Evolutionary conservation across 2,888 invertebrate genomes (phyloP).

Genomic region (Cantharis flavilabris): DNA sequence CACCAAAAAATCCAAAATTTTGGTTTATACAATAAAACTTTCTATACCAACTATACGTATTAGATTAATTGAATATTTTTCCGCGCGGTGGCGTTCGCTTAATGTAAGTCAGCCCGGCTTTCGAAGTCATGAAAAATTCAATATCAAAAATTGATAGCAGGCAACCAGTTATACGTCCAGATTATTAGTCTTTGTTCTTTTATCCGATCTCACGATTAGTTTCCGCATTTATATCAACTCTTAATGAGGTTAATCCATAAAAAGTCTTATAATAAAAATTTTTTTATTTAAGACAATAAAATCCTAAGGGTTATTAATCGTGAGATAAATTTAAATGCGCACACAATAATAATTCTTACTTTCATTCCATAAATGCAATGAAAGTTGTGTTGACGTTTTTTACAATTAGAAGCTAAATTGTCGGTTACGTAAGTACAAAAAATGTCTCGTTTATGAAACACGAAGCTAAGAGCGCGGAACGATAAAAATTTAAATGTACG

Average conservation of each 20-base stretch:
- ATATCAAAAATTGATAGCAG: not conserved
- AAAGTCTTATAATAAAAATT: not conserved
- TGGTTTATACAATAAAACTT: too few species aligned
- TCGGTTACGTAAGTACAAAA: not conserved
- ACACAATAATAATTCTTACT: not conserved
- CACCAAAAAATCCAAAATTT: too few species aligned
- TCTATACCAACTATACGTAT: too few species aligned
- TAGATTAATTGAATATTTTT: too few species aligned
- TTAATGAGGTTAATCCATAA: not conserved
- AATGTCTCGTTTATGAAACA: not conserved
- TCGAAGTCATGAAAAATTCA: too few species aligned
- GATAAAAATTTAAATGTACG: constrained; percentile 2
- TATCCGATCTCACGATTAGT: not conserved
- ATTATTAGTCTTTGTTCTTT: not conserved
- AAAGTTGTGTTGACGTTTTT: not conserved
- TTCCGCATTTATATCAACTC: not conserved
- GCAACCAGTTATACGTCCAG: not conserved
- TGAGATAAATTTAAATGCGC: not conserved
- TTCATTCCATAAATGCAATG: not conserved
- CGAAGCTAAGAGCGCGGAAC: not conserved
- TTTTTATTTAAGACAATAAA: not conserved
- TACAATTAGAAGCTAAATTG: not conserved
- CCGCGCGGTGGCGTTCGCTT: too few species aligned
- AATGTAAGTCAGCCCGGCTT: too few species aligned
- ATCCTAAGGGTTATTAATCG: not conserved